Evolutionary conservation across 2,113 vertebrate genomes (phyloP).

Genomic region (Rhabdornis inornatus): DNA sequence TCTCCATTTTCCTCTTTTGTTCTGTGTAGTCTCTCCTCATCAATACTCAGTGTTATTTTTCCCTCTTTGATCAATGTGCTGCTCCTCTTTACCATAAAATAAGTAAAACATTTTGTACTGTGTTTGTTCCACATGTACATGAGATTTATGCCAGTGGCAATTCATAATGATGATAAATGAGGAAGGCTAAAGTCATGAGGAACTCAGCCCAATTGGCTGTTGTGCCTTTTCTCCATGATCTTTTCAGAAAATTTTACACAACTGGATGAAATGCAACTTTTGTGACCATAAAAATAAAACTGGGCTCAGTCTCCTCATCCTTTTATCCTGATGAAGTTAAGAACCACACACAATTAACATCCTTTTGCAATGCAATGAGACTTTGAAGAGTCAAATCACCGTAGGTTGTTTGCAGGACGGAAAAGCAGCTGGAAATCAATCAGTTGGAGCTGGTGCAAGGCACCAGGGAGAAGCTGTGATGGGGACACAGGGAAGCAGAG

Average conservation of each 20-base stretch:
- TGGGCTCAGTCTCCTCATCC: not conserved
- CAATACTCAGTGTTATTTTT: not conserved
- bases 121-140: not conserved
- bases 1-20: not conserved
- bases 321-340: conserved; percentile 12
- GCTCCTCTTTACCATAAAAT: not conserved
- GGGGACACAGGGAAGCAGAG: not conserved
- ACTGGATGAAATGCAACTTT: not conserved
- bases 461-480: not conserved
- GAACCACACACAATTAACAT: not conserved
- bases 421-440: not conserved
- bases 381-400: not conserved
- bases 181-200: not conserved
- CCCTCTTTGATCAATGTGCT: not conserved
- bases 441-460: not conserved
- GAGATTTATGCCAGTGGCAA: not conserved
- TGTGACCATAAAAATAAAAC: not conserved
- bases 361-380: not conserved
- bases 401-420: not conserved
- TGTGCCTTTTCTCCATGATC: not conserved
- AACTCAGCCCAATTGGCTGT: not conserved
- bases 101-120: conserved; percentile 26
- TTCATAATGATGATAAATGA: not conserved
- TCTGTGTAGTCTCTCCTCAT: not conserved
- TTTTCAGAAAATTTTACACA: conserved; percentile 16